These are phyloP conservation scores for Chrysemys picta DNA, from an alignment of 2,113 vertebrate genomes.

Conservation along the genomic window DNA sequence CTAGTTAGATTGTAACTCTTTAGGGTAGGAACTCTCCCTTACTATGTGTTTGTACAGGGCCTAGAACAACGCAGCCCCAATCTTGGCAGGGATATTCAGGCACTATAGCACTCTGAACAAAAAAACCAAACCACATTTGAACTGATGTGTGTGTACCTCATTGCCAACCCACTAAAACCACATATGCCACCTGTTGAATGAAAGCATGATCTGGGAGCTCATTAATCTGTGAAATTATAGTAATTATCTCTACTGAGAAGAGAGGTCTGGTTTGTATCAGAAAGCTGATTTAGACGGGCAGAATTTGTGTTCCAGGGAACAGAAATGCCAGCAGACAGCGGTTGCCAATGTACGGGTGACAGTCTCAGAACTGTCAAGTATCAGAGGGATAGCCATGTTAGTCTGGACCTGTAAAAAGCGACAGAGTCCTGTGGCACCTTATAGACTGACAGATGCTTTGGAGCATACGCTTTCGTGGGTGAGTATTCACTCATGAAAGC, in stretches of 20 bases:
- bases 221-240: background rate
- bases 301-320: constrained; percentile 4
- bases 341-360: background rate
- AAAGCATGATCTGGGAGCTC: background rate
- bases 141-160: background rate
- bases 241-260: background rate
- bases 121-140: background rate
- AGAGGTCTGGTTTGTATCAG: background rate
- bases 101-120: background rate
- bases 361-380: background rate
- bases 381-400: no score
- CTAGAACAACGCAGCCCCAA: background rate
- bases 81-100: background rate
- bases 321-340: background rate
- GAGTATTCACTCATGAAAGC: no score
- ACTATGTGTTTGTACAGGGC: background rate
- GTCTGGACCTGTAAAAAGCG: no score
- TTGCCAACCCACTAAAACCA: background rate
- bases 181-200: background rate
- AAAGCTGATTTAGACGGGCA: background rate
- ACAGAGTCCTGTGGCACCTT: no score
- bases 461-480: no score
- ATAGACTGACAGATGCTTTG: no score
- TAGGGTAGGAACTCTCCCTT: fast-evolving
- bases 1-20: no score